Conservation (phyloP, 2,797 vertebrate species). For the Iguana delicatissima region DNA sequence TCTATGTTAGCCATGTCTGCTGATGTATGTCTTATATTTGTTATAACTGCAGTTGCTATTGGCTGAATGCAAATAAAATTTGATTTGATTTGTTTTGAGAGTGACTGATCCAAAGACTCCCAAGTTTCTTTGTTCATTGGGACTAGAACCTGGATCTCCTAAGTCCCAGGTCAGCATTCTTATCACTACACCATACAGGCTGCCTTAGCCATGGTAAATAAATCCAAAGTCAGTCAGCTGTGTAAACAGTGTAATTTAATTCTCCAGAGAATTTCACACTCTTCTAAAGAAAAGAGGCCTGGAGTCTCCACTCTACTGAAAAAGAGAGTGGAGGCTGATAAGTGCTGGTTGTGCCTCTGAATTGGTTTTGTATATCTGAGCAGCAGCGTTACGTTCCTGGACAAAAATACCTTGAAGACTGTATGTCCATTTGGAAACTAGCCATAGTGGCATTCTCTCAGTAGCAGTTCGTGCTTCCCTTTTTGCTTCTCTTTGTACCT, state of each 20-base stretch:
- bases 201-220: background rate
- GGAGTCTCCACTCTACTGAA: background rate
- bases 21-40: no score
- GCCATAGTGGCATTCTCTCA: background rate
- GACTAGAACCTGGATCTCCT: background rate
- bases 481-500: background rate
- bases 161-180: background rate
- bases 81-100: no score
- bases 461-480: background rate
- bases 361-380: background rate
- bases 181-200: background rate
- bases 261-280: background rate
- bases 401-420: background rate
- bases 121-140: no score
- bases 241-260: background rate
- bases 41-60: no score
- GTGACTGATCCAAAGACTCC: no score
- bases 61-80: no score
- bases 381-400: background rate
- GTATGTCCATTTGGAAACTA: constrained; percentile 4
- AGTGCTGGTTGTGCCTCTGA: background rate
- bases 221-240: background rate
- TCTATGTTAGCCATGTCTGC: no score
- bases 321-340: constrained; percentile 2
- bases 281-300: background rate